Base-by-base conservation (phyloP, 2,113 vertebrate species). In the Donacobius atricapilla region DNA sequence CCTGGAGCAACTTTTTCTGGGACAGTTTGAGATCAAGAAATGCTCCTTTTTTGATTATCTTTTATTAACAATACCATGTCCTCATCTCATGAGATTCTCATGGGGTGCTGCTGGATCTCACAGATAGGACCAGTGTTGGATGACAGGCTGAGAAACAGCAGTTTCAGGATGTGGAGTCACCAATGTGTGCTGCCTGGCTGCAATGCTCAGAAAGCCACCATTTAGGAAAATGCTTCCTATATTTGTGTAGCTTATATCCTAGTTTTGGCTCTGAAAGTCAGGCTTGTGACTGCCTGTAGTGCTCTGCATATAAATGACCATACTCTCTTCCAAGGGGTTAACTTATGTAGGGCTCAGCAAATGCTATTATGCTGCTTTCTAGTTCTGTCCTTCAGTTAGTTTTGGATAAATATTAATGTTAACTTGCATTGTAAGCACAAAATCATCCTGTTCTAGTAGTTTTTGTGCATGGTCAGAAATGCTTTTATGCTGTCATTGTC, bases 341-440 rank as follows among this genome's bases (percentile, higher is more conserved):
- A 82, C 42, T 90, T 82, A 54, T 39, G 47, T 53, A 71, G 76
- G 56, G 48, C 64, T 95, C 89, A 94, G 90, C 50, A 91, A 83
- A 76, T 33, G 45, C 64, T 78, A 22, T 66, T 78, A 45, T 63
- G 39, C 80, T 93, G 87, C 82, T 80, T 35, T 24, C 48, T 92
- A 30, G 25, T 77, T 93, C 69, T 93, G 68, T 80, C 69, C 73
- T 82, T 86, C 83, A 73, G 83, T 90, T 94, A 24, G 28, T 94
- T 95, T 93, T 94, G 94, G 83, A 92, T 87, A 95, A 96, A 92
- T 91, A 79, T 76, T 96, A 72, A 75, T 45, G 69, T 54, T 89
- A 88, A 82, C 33, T 87, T 93, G 78, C 77, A 50, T 24, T 9
- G 48, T 66, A 93, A 96, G 87, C 77, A 93, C 65, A 95, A 94